Conservation (phyloP, 35 echinoderm and acorn worm species). For the Ophioderma brevispina region DNA sequence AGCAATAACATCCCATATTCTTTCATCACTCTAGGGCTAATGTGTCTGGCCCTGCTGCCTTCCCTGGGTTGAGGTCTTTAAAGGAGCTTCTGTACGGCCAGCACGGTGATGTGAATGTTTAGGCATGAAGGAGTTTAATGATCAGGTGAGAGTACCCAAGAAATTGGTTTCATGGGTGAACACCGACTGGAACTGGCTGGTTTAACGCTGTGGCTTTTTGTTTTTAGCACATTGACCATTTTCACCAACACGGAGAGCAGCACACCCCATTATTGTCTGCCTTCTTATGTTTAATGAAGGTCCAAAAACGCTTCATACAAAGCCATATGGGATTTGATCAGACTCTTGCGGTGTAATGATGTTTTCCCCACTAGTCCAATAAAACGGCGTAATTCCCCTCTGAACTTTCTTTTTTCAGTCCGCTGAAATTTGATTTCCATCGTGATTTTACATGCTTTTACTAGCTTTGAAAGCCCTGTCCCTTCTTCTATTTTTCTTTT, state of each 20-base stretch:
- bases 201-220: constrained; percentile 14
- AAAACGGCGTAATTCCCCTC: constrained; percentile 17
- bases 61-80: constrained; percentile 14
- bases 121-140: neutral
- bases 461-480: constrained; percentile 12
- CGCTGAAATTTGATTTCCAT: constrained; percentile 24
- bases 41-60: constrained; percentile 45
- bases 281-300: constrained; percentile 49
- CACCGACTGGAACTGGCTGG: constrained; percentile 32
- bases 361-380: constrained; percentile 23
- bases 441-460: constrained; percentile 25
- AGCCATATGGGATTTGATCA: neutral
- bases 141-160: neutral
- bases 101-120: neutral
- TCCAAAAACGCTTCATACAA: constrained; percentile 60
- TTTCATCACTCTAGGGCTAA: constrained; percentile 40
- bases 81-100: constrained; percentile 37
- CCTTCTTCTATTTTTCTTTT: constrained; percentile 39
- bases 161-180: constrained; percentile 4
- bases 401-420: constrained; percentile 41
- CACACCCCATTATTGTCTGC: constrained; percentile 20
- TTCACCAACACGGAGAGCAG: constrained; percentile 17
- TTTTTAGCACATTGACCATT: neutral
- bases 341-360: neutral
- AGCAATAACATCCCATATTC: constrained; percentile 29